Base-by-base conservation (phyloP, 2,113 vertebrate species). In the Eupsittula cactorum region DNA sequence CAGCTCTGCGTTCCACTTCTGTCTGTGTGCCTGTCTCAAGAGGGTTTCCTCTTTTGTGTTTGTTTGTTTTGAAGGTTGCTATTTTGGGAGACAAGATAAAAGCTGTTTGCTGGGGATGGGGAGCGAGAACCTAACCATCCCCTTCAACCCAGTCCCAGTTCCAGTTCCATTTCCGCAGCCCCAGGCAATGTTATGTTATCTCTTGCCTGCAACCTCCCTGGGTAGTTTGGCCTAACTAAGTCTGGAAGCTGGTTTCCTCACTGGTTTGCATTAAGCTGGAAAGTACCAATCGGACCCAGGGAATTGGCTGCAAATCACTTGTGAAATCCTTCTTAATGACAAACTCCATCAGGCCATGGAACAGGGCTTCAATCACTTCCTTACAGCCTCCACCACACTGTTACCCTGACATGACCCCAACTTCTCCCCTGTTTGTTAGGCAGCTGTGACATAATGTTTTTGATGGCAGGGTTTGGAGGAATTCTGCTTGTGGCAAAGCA, bases 351-450 rank as follows among this genome's bases (percentile, higher is more conserved):
- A 33, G 86, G 89, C 93, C 2, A 4, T 82, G 92, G 92, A 96
- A 53, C 85, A 52, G 69, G 91, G 93, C 89, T 97, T 75, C 92
- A 92, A 59, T 93, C 85, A 8, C 88, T 92, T 57, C 95, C 90
- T 91, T 84, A 52, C 97, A 91, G 97, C 96, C 97, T 97, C 94
- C 94, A 90, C 97, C 94, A 1, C 92, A 57, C 93, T 64, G 86
- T 86, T 98, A 93, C 97, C 98, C 98, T 97, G 84, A 95, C 20
- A 2, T 92, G 96, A 97, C 97, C 97, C 91, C 65, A 39, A 11
- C 97, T 97, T 97, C 98, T 97, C 96, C 96, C 86, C 92, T 85
- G 74, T 90, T 94, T 90, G 90, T 42, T 68, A 44, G 91, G 64
- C 93, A 92, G 92, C 96, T 94, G 90, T 96, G 97, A 97, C 95